Base-by-base conservation (phyloP, 1,140 invertebrate species). In the Cotesia typhae region DNA sequence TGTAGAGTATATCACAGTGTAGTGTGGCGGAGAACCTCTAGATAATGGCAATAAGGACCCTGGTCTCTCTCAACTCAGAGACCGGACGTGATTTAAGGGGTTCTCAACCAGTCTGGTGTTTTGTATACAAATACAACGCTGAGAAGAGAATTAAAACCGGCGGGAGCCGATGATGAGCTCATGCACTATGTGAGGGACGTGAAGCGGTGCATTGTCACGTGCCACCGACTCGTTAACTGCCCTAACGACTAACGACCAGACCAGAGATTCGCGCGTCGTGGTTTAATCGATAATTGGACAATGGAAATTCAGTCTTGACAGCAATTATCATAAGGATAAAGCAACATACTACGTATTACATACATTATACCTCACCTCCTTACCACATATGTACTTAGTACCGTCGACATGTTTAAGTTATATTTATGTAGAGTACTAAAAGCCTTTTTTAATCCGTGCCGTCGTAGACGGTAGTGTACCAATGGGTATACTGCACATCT, bases 181-280 rank as follows among this genome's bases (percentile, higher is more conserved):
- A 73, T 72, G 64, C 63, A 67, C 75, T 76, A 59, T 69, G 47
- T 57, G 28, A 28, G 28, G 28, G 51, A 47, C 68, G 59, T 59
- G 55, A 38, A 38, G 64, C 64, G 28, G 65, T 72, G 71, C 55
- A 65, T 72, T 72, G 81, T 82, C 81, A 82, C 81, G 81, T 82
- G 81, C 80, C 81, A 76, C 77, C 75, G 77, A 81, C 81, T 82
- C 81, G 81, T 82, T 82, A 82, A 82, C 81, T 76, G 77, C 80
- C 80, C 81, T 82, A 82, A 82, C 81, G 80, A 82, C 28, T 28
- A 28, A 28, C 28, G 28, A 28, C 28, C 28, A 28, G 28, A 28
- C 75, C 80, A 76, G 75, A 74, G 80, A 80, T 82, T 80, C 81
- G 79, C 79, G 77, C 78, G 68, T 66, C 70, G 77, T 77, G 76